These are phyloP conservation scores for Drosophila dunni DNA, from an alignment of 1,140 invertebrate species.

Conservation along the genomic window DNA sequence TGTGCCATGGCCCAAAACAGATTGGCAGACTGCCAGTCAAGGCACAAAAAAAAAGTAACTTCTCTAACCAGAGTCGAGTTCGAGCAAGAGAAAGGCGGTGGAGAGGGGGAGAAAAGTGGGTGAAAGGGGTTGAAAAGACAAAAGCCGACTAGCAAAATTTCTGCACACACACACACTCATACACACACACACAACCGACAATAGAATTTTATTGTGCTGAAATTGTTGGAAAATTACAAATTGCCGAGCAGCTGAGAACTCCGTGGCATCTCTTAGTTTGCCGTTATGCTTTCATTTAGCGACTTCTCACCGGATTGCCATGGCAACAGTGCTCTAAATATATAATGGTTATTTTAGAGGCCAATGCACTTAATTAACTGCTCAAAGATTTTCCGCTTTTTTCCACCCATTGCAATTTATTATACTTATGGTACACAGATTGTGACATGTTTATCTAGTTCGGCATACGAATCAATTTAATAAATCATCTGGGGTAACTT, in stretches of 20 bases:
- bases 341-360: conserved; percentile 6
- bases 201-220: conserved; percentile 69
- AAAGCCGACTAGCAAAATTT: conserved; percentile 39
- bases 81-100: not conserved
- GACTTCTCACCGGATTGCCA: conserved; percentile 18
- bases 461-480: conserved; percentile 18
- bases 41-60: not conserved
- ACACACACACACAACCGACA: conserved; percentile 20
- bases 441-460: conserved; percentile 26
- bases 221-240: conserved; percentile 74
- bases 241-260: conserved; percentile 27
- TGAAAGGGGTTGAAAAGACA: conserved; percentile 37
- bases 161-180: conserved; percentile 3
- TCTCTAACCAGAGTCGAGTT: conserved; percentile 8
- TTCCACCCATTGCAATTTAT: not conserved
- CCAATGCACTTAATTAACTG: conserved; percentile 51
- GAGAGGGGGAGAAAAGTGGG: no score
- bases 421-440: not conserved
- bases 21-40: conserved; percentile 64
- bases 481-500: conserved; percentile 54
- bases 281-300: conserved; percentile 28
- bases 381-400: conserved; percentile 14
- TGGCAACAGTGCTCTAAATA: conserved; percentile 12
- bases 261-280: not conserved
- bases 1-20: conserved; percentile 33